Conservation (phyloP, 2,797 vertebrate species). For the Tachyglossus aculeatus region DNA sequence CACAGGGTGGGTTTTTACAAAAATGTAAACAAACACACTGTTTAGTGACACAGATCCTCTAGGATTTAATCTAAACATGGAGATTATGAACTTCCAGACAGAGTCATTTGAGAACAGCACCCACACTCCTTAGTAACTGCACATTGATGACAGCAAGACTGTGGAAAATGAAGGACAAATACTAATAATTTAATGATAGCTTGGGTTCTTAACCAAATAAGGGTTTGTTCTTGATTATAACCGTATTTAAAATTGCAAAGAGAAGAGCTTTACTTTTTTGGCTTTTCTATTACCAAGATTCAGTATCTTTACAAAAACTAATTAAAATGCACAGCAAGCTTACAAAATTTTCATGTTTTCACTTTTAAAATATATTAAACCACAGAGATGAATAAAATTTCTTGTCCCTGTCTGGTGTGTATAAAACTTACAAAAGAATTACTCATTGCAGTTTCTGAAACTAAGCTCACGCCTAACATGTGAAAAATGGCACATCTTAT, state of each 20-base stretch:
- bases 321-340: conserved; percentile 49
- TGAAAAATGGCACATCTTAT: not conserved
- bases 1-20: not conserved
- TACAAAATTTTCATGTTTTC: conserved; percentile 51
- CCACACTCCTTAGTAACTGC: not conserved
- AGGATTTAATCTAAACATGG: conserved; percentile 36
- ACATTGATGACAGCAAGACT: not conserved
- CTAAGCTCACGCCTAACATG: fast-evolving
- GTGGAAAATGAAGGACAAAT: not conserved
- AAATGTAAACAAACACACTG: conserved; percentile 54
- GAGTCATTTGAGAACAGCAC: conserved; percentile 29
- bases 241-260: conserved; percentile 72
- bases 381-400: conserved; percentile 16
- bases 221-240: conserved; percentile 73
- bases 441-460: not conserved
- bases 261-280: conserved; percentile 47
- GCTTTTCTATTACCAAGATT: conserved; percentile 46
- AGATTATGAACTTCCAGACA: conserved; percentile 69
- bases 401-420: too few relatives aligned
- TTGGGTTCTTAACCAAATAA: conserved; percentile 76
- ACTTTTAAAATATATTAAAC: conserved; percentile 43
- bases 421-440: not conserved
- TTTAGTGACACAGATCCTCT: conserved; percentile 3
- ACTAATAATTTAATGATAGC: conserved; percentile 28
- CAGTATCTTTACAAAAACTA: conserved; percentile 25